Evolutionary conservation across 2,797 vertebrate species (phyloP).

Genomic region (Falco columbarius): DNA sequence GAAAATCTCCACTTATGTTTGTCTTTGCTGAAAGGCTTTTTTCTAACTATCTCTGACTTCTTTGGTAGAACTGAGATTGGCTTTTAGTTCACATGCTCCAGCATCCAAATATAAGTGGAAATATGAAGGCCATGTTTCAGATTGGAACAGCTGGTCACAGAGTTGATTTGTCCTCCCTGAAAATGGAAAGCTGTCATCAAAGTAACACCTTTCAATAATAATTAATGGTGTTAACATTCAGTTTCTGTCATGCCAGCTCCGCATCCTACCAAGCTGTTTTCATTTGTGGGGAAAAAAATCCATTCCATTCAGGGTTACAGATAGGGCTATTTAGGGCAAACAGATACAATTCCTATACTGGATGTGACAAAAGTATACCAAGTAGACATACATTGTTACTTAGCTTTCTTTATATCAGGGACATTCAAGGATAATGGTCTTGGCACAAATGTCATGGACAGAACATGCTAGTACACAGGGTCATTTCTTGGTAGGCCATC

Average conservation of each 20-base stretch:
- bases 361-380: not conserved
- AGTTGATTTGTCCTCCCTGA: not conserved
- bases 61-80: not conserved
- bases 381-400: not conserved
- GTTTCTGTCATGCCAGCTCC: not conserved
- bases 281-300: not conserved
- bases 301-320: not conserved
- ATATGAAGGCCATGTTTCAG: not conserved
- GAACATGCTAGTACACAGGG: not conserved
- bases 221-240: conserved; percentile 24
- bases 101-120: not conserved
- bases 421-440: not conserved
- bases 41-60: not conserved
- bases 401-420: not conserved
- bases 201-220: conserved; percentile 15
- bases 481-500: not conserved
- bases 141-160: not conserved
- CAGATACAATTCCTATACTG: not conserved
- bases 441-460: not conserved
- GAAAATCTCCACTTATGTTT: not conserved
- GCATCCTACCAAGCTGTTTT: not conserved
- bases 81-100: not conserved
- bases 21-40: not conserved
- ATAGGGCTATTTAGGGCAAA: not conserved
- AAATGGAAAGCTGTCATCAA: not conserved